Conservation (phyloP, 37 sponge, comb jelly and placozoan species). For the Axinella damicornis region DNA sequence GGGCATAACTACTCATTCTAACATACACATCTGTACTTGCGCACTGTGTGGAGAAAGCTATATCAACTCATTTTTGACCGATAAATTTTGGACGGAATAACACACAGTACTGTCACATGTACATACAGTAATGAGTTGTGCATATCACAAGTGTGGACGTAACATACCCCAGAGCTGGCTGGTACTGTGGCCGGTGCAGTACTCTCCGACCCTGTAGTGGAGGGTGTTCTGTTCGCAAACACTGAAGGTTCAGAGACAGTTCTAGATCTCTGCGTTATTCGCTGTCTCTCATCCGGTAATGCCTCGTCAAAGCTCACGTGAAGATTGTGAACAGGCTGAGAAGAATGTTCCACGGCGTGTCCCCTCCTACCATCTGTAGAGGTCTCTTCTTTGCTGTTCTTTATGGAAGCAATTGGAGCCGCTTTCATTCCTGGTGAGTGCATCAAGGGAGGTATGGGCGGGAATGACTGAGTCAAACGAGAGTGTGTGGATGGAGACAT, state of each 20-base stretch:
- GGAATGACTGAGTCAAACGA: constrained; percentile 27
- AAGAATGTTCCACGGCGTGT: not conserved
- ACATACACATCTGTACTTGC: too few species aligned
- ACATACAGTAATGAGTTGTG: too few species aligned
- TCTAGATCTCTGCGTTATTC: not conserved
- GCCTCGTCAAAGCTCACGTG: not conserved
- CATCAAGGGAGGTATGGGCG: constrained; percentile 65
- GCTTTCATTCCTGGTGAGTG: constrained; percentile 70
- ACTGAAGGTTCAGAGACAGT: not conserved
- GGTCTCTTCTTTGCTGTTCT: not conserved
- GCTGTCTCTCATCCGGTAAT: not conserved
- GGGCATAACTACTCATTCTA: too few species aligned
- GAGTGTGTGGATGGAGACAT: not conserved
- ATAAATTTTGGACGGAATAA: too few species aligned
- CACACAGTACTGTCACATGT: too few species aligned
- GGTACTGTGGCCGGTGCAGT: too few species aligned
- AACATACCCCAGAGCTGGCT: too few species aligned
- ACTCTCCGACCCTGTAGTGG: not conserved
- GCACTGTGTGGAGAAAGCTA: too few species aligned
- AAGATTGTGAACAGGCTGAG: not conserved
- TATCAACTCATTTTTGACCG: too few species aligned
- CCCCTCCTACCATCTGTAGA: not conserved
- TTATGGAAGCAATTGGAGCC: constrained; percentile 30
- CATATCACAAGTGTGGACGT: too few species aligned
- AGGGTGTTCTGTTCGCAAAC: not conserved